Evolutionary conservation across 2,113 vertebrate species (phyloP).

Genomic region (Chaenogobius annularis): DNA sequence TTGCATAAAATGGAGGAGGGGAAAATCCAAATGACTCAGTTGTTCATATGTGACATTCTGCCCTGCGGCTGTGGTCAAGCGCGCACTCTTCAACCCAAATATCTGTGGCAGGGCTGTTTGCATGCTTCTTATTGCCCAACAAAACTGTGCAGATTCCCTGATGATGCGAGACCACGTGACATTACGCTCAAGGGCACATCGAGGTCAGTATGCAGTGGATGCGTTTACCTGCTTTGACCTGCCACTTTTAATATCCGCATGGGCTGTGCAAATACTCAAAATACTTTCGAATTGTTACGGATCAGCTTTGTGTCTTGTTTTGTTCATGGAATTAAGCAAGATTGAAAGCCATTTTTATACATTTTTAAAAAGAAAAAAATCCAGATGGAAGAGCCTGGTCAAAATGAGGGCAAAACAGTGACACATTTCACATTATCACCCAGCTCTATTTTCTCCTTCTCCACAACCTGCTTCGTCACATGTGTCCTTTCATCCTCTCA

Average conservation of each 20-base stretch:
- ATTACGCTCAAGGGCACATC: conserved; percentile 12
- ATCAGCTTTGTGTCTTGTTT: too few relatives aligned
- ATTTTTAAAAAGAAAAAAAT: too few relatives aligned
- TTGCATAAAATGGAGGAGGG: not conserved
- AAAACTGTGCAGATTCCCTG: conserved; percentile 20
- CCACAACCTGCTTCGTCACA: not conserved
- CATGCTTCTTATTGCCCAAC: conserved; percentile 22
- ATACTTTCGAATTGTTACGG: not conserved
- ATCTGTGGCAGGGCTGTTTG: conserved; percentile 48
- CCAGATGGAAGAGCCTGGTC: too few relatives aligned
- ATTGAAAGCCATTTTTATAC: too few relatives aligned
- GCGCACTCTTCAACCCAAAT: conserved; percentile 59
- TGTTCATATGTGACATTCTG: conserved; percentile 42
- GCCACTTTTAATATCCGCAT: not conserved
- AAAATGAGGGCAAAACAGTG: too few relatives aligned
- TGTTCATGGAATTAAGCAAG: too few relatives aligned
- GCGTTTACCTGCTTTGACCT: conserved; percentile 14
- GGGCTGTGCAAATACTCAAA: not conserved
- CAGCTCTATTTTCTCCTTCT: not conserved
- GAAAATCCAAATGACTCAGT: conserved; percentile 24
- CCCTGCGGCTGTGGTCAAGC: conserved; percentile 48
- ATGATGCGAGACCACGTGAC: conserved; percentile 24
- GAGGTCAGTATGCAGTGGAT: conserved; percentile 8
- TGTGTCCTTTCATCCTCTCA: conserved; percentile 2
- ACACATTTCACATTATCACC: too few relatives aligned